Percentiles rank a stretch among this genome's conserved stretches.
Conservation (phyloP, 2,797 vertebrate genomes). For the Delichon dasypus region DNA sequence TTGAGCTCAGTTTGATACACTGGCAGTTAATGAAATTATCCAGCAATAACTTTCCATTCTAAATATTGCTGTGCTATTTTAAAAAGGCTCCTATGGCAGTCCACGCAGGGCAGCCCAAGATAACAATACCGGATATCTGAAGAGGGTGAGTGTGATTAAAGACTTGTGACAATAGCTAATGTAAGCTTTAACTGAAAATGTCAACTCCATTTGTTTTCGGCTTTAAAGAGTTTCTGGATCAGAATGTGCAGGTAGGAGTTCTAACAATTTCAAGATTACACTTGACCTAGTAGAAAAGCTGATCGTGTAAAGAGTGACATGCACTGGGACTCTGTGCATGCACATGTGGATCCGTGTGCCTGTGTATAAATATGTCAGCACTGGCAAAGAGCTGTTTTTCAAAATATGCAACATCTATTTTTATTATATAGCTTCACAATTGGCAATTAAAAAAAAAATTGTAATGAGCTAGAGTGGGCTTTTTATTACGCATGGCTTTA, state of each 20-base stretch:
- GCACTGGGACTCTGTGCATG: neutral
- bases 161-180: constrained; percentile 61
- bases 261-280: constrained; percentile 65
- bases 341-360: neutral
- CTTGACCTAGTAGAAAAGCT: constrained; percentile 48
- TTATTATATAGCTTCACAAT: constrained; percentile 59
- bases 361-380: neutral
- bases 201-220: constrained; percentile 67
- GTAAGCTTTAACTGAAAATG: constrained; percentile 70
- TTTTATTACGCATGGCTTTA: constrained; percentile 72
- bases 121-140: constrained; percentile 43
- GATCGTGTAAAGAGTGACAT: constrained; percentile 50
- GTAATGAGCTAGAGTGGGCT: constrained; percentile 57
- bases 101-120: neutral
- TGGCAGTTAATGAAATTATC: constrained; percentile 68
- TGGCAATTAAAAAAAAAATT: constrained; percentile 56
- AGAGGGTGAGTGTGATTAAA: constrained; percentile 56
- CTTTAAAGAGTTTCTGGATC: constrained; percentile 48
- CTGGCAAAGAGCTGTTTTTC: neutral
- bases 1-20: constrained; percentile 67
- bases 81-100: constrained; percentile 58
- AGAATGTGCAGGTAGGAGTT: constrained; percentile 41
- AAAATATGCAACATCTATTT: constrained; percentile 63
- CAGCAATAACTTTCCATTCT: constrained; percentile 74
- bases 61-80: constrained; percentile 70